These are phyloP conservation scores for Erebia palarica DNA, from an alignment of 2,888 invertebrate genomes.

Conservation along the genomic window DNA sequence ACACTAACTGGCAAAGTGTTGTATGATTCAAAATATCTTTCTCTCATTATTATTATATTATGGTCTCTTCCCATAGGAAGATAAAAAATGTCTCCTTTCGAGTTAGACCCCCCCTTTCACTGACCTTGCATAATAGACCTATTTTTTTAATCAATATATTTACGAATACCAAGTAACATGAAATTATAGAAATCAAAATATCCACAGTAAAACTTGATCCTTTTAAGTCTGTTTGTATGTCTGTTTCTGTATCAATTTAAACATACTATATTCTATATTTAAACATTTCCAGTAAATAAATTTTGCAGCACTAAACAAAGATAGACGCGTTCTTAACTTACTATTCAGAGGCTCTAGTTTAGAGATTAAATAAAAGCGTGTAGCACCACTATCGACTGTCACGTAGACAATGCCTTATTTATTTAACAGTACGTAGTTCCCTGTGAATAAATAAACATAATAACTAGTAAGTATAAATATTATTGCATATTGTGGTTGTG, in stretches of 20 bases:
- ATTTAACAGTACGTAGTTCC: constrained; percentile 42
- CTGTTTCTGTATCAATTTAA: too few relatives aligned
- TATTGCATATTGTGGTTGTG: constrained; percentile 80
- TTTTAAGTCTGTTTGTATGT: not conserved
- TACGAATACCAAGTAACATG: too few relatives aligned
- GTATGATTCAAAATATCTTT: too few relatives aligned
- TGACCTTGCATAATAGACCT: not conserved
- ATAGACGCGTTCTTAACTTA: not conserved
- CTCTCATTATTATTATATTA: too few relatives aligned
- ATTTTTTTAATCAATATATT: too few relatives aligned
- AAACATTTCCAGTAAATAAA: not conserved
- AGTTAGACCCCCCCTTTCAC: too few relatives aligned
- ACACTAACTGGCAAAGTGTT: too few relatives aligned
- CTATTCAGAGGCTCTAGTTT: too few relatives aligned
- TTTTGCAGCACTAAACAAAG: not conserved
- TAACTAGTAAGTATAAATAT: constrained; percentile 49
- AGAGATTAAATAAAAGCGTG: too few relatives aligned
- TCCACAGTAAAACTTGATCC: not conserved
- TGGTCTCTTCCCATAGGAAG: too few relatives aligned
- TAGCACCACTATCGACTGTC: constrained; percentile 29
- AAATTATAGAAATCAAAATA: too few relatives aligned
- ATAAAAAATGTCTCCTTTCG: too few relatives aligned
- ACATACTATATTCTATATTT: not conserved
- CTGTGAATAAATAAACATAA: constrained; percentile 43
- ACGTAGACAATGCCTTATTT: constrained; percentile 33